Conservation (phyloP, 2,113 vertebrate species). For the Oncorhynchus kisutch region DNA sequence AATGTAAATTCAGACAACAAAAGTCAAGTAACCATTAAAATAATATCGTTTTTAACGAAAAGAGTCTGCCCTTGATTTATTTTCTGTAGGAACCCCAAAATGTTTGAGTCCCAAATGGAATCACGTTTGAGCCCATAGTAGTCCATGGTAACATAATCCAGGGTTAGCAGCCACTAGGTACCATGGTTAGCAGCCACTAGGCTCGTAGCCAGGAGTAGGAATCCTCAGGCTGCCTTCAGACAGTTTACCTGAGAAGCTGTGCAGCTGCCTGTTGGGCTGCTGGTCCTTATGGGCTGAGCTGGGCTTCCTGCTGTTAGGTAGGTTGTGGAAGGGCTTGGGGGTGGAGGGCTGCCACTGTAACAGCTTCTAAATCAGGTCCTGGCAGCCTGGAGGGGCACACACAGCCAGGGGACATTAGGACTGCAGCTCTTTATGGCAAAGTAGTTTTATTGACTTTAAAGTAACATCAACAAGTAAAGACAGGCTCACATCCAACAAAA, state of each 20-base stretch:
- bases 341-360: constrained; percentile 16
- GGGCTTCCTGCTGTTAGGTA: constrained; percentile 19
- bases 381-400: constrained; percentile 6
- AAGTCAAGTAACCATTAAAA: not conserved
- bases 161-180: too few species aligned
- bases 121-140: not conserved
- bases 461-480: too few species aligned
- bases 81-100: not conserved
- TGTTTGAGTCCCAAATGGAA: not conserved
- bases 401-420: too few species aligned
- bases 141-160: not conserved
- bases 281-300: not conserved
- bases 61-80: not conserved
- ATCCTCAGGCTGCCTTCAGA: not conserved
- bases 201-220: not conserved
- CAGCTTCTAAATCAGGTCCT: constrained; percentile 27
- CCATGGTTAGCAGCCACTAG: not conserved
- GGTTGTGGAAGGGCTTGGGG: constrained; percentile 18
- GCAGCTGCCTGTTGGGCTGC: not conserved
- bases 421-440: too few species aligned
- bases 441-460: too few species aligned
- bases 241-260: not conserved
- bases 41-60: not conserved
- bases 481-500: too few species aligned
- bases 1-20: not conserved